These are phyloP conservation scores for Rutilus rutilus DNA, from an alignment of 2,113 vertebrate genomes.

Conservation along the genomic window DNA sequence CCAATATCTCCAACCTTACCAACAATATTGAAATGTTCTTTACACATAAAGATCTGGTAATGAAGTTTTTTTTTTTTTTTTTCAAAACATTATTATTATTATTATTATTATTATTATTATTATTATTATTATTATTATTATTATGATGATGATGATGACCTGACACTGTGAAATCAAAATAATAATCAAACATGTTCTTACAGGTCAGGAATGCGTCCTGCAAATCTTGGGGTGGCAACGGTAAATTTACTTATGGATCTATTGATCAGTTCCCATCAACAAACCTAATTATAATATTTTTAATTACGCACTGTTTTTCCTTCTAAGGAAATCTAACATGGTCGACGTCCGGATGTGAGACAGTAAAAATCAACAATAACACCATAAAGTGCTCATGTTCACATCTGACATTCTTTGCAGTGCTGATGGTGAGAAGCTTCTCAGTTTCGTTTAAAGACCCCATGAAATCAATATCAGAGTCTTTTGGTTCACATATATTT, in stretches of 20 bases:
- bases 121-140: too few species aligned
- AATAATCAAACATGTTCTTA: neutral
- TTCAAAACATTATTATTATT: too few species aligned
- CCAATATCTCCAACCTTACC: too few species aligned
- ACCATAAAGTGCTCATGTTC: conserved; percentile 58
- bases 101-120: too few species aligned
- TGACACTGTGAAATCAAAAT: neutral
- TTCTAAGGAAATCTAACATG: neutral
- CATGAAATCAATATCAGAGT: neutral
- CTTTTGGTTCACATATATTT: neutral
- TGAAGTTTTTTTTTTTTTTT: too few species aligned
- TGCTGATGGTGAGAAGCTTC: conserved; percentile 62
- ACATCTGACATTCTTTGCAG: conserved; percentile 70
- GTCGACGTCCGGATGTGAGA: neutral
- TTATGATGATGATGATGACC: too few species aligned
- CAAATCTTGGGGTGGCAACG: conserved; percentile 4
- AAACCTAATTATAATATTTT: too few species aligned
- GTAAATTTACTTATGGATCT: neutral
- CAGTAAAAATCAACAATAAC: neutral
- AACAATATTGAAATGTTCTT: too few species aligned
- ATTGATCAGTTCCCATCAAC: neutral
- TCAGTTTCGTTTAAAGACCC: neutral
- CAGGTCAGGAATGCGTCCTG: neutral
- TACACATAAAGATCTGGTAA: too few species aligned
- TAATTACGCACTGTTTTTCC: neutral